phyloP scores from a whole-genome alignment of 2,797 vertebrate species.

The Pangasius mekongensis region DNA sequence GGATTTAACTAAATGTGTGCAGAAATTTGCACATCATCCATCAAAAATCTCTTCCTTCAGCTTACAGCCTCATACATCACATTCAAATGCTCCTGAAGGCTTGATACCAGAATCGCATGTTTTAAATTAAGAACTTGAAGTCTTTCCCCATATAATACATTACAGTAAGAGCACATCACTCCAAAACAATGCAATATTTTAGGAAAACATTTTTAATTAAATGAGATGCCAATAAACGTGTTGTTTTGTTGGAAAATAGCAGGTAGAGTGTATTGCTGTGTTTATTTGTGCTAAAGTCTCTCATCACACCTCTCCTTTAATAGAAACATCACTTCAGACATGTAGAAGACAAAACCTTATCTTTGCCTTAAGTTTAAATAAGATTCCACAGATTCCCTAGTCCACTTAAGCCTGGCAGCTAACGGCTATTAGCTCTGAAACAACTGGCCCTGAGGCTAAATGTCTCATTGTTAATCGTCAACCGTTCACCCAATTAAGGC shows the following conservation, averaged over 20 bases:
- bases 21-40: neutral
- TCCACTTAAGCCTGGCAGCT: slow-evolving; percentile 29
- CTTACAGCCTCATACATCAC: neutral
- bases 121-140: neutral
- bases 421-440: slow-evolving; percentile 31
- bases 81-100: neutral
- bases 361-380: slow-evolving; percentile 12
- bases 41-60: neutral
- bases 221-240: neutral
- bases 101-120: neutral
- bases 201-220: neutral
- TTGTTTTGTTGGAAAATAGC: neutral
- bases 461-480: slow-evolving; percentile 63
- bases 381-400: neutral
- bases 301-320: slow-evolving; percentile 1
- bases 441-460: slow-evolving; percentile 57
- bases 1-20: neutral
- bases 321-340: neutral
- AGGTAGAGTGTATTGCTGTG: neutral
- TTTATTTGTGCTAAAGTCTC: neutral
- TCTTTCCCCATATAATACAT: neutral
- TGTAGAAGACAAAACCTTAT: neutral
- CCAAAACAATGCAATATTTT: neutral
- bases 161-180: neutral
- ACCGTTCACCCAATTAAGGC: slow-evolving; percentile 62